Conservation (phyloP, 2,888 invertebrate species). For the Pachymerium ferrugineum region DNA sequence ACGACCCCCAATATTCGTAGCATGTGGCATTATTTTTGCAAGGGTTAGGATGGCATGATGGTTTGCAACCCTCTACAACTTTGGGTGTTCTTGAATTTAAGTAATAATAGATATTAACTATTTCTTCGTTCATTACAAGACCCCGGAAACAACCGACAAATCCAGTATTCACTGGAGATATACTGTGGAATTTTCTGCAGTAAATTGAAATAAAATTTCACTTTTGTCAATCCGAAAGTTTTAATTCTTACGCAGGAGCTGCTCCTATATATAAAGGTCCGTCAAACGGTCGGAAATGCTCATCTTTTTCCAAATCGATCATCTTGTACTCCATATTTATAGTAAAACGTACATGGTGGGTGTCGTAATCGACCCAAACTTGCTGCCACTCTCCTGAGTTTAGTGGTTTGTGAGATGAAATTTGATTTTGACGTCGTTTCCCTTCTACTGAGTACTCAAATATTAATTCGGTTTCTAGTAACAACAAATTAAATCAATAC, state of each 20-base stretch:
- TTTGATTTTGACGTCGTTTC: constrained; percentile 70
- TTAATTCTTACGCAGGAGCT: constrained; percentile 71
- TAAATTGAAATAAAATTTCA: constrained; percentile 38
- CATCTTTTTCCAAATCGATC: constrained; percentile 75
- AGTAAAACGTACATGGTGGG: constrained; percentile 87
- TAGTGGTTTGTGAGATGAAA: constrained; percentile 72
- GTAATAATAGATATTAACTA: constrained; percentile 83
- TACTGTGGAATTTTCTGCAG: constrained; percentile 68
- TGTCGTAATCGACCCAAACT: constrained; percentile 90
- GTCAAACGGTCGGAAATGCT: constrained; percentile 86
- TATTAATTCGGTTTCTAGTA: not conserved
- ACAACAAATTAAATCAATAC: not conserved
- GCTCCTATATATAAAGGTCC: constrained; percentile 86
- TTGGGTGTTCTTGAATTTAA: constrained; percentile 68
- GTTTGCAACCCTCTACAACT: constrained; percentile 87
- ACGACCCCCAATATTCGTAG: constrained; percentile 86
- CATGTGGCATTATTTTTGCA: constrained; percentile 84
- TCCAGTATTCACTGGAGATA: constrained; percentile 77
- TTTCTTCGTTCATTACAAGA: constrained; percentile 82
- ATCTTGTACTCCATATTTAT: constrained; percentile 83
- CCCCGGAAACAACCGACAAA: constrained; percentile 91
- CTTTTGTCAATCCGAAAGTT: not conserved
- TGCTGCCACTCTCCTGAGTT: constrained; percentile 95
- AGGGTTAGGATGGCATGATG: constrained; percentile 88
- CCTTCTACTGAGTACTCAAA: constrained; percentile 86